Evolutionary conservation across 2,888 invertebrate genomes (phyloP).

Genomic region (Cheilosia scutellata): DNA sequence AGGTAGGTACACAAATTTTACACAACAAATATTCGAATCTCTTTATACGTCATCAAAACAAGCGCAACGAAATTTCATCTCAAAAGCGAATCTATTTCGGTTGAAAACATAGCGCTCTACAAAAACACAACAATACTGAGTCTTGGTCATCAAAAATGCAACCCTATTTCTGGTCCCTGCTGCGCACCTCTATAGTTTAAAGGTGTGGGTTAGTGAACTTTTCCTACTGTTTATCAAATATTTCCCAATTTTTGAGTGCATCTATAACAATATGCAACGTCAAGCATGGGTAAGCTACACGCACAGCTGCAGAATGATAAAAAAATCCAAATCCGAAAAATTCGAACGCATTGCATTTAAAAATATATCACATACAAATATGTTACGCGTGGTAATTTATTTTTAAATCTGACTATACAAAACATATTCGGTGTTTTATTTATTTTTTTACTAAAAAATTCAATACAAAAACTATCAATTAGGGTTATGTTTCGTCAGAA

Average conservation of each 20-base stretch:
- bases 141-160: constrained; percentile 14
- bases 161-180: constrained; percentile 42
- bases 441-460: constrained; percentile 10
- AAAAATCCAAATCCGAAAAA: constrained; percentile 16
- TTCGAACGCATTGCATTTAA: constrained; percentile 49
- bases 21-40: constrained; percentile 35
- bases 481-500: constrained; percentile 38
- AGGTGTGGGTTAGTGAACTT: constrained; percentile 71
- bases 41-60: constrained; percentile 33
- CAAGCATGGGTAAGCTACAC: constrained; percentile 8
- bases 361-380: constrained; percentile 52
- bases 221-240: constrained; percentile 51
- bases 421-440: neutral
- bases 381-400: constrained; percentile 63
- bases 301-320: constrained; percentile 51
- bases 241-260: constrained; percentile 27
- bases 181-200: constrained; percentile 33
- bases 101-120: constrained; percentile 44
- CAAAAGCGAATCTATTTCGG: constrained; percentile 50
- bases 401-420: constrained; percentile 49
- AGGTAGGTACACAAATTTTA: constrained; percentile 21
- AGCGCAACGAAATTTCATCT: constrained; percentile 19
- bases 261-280: constrained; percentile 30
- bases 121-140: constrained; percentile 21
- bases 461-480: constrained; percentile 17